These are phyloP conservation scores for Pemphredon lugubris DNA, from an alignment of 2,888 invertebrate genomes.

Conservation along the genomic window DNA sequence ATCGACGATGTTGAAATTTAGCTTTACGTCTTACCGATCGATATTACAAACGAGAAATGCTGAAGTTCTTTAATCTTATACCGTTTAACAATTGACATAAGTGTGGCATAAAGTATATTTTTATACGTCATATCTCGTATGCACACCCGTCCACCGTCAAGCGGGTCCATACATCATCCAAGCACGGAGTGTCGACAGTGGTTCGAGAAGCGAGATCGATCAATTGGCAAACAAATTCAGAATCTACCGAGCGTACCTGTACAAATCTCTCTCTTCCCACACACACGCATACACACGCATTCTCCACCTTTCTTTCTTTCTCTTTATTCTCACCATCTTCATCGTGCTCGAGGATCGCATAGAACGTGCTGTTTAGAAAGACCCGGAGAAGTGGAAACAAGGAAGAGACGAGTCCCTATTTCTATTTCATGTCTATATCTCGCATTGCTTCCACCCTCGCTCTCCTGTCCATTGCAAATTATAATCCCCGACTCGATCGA, in stretches of 20 bases:
- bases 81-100: constrained; percentile 62
- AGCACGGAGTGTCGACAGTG: constrained; percentile 41
- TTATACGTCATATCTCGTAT: constrained; percentile 27
- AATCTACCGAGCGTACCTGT: constrained; percentile 4
- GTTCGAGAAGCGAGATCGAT: constrained; percentile 39
- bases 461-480: neutral
- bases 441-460: constrained; percentile 1
- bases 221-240: constrained; percentile 25
- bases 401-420: constrained; percentile 15
- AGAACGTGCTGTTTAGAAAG: constrained; percentile 26
- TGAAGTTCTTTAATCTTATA: constrained; percentile 28
- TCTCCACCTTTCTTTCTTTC: neutral
- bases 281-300: no score
- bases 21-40: constrained; percentile 4
- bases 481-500: neutral
- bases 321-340: constrained; percentile 32
- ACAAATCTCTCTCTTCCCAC: no score
- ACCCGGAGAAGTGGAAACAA: constrained; percentile 25
- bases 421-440: neutral
- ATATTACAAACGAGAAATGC: constrained; percentile 44
- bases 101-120: constrained; percentile 49
- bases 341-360: constrained; percentile 55
- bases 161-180: constrained; percentile 33
- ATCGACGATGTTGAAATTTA: constrained; percentile 9
- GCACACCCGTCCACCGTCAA: constrained; percentile 38